phyloP scores from a whole-genome alignment of 2,113 vertebrate species.

The Epinephelus lanceolatus region DNA sequence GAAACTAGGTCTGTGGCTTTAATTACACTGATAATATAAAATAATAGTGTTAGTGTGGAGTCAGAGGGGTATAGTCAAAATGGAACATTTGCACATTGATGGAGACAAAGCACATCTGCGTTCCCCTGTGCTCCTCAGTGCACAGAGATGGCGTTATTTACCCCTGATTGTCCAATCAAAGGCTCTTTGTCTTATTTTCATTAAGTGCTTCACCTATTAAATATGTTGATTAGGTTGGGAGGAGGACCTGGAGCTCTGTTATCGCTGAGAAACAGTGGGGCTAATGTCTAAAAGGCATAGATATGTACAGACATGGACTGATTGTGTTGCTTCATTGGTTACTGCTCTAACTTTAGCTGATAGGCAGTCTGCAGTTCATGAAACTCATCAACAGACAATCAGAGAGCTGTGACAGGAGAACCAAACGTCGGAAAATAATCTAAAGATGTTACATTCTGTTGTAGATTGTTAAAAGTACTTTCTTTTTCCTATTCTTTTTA shows the following conservation, averaged over 20 bases:
- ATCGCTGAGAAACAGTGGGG: neutral
- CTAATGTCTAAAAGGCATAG: neutral
- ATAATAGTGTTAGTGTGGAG: neutral
- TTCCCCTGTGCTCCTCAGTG: neutral
- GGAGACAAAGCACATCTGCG: neutral
- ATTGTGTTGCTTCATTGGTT: neutral
- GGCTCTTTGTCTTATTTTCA: neutral
- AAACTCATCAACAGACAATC: neutral
- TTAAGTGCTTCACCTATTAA: neutral
- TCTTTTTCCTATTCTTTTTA: neutral
- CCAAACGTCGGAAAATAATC: too few relatives aligned
- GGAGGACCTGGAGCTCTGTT: neutral
- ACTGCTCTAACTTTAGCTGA: neutral
- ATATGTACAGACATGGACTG: neutral
- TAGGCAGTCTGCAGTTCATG: neutral
- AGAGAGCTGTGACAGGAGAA: neutral
- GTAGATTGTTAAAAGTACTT: neutral
- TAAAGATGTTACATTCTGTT: neutral
- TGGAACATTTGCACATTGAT: constrained; percentile 1
- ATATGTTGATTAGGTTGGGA: neutral
- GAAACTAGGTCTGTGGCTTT: neutral
- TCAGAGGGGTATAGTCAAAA: neutral
- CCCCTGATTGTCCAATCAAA: neutral
- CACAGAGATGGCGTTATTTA: neutral
- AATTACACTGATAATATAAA: constrained; percentile 8